These are phyloP conservation scores for Caiman crocodilus DNA, from an alignment of 2,797 vertebrate species.

Conservation along the genomic window DNA sequence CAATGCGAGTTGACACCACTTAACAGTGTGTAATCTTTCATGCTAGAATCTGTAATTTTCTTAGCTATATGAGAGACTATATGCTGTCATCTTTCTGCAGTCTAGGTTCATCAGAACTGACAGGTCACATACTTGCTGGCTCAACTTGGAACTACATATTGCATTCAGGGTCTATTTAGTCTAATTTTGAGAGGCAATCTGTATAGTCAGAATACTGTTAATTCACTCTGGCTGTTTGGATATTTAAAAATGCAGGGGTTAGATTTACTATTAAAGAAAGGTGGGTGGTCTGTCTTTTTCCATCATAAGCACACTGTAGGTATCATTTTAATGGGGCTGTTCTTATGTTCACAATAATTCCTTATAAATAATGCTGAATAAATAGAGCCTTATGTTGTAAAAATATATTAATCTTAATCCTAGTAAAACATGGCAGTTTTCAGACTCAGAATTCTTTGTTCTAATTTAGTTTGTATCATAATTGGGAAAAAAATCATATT, in stretches of 20 bases:
- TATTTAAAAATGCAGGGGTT: slow-evolving; percentile 29
- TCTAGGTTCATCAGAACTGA: slow-evolving; percentile 52
- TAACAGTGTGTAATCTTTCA: slow-evolving; percentile 68
- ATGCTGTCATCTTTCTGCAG: slow-evolving; percentile 44
- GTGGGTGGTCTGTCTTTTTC: slow-evolving; percentile 46
- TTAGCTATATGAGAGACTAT: slow-evolving; percentile 32
- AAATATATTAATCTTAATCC: slow-evolving; percentile 3
- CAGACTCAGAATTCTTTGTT: slow-evolving; percentile 19
- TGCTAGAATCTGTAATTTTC: slow-evolving; percentile 58
- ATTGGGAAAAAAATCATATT: neutral
- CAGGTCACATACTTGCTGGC: slow-evolving; percentile 60
- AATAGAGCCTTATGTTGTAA: slow-evolving; percentile 31
- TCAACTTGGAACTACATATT: slow-evolving; percentile 30
- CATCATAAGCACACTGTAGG: neutral
- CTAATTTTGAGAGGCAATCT: slow-evolving; percentile 26
- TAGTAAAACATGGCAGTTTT: slow-evolving; percentile 6
- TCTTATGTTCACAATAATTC: neutral
- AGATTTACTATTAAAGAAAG: slow-evolving; percentile 51
- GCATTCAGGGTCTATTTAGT: slow-evolving; percentile 39
- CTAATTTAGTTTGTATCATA: neutral
- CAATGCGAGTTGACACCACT: slow-evolving; percentile 51
- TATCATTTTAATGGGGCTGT: slow-evolving; percentile 24
- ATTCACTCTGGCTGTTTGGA: slow-evolving; percentile 43
- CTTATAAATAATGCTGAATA: slow-evolving; percentile 8
- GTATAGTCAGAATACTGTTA: slow-evolving; percentile 39